Percentiles rank a stretch among this genome's conserved stretches.
Conservation (phyloP, 2,888 invertebrate genomes). For the Ecdyonurus torrentis region DNA sequence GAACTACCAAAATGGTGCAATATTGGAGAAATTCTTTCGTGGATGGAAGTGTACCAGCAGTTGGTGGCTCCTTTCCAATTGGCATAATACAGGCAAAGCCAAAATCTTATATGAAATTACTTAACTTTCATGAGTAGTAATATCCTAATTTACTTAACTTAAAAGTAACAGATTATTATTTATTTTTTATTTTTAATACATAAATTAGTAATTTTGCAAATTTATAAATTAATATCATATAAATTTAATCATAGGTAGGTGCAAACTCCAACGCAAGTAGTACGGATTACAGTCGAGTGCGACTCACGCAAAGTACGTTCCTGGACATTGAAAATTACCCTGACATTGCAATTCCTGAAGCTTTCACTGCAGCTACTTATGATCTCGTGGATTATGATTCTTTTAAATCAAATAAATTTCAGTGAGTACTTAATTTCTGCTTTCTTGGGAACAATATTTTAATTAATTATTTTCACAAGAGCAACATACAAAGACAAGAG, state of each 20-base stretch:
- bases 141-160: no score
- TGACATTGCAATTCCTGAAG: background rate
- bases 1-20: background rate
- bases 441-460: no score
- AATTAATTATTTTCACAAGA: background rate
- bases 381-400: background rate
- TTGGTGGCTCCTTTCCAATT: background rate
- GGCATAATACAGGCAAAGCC: conserved; percentile 3
- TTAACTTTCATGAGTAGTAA: no score
- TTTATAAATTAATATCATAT: no score
- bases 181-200: no score
- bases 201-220: no score
- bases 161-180: no score
- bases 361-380: background rate
- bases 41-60: background rate
- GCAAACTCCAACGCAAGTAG: background rate
- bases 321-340: background rate
- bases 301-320: background rate
- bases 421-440: background rate
- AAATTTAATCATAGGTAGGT: background rate
- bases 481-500: background rate
- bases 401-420: background rate
- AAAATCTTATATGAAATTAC: no score
- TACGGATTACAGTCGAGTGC: background rate
- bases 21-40: background rate